Percentiles rank a stretch among this genome's conserved stretches.
Conservation (phyloP, 2,797 vertebrate species). For the Synaphobranchus kaupii region DNA sequence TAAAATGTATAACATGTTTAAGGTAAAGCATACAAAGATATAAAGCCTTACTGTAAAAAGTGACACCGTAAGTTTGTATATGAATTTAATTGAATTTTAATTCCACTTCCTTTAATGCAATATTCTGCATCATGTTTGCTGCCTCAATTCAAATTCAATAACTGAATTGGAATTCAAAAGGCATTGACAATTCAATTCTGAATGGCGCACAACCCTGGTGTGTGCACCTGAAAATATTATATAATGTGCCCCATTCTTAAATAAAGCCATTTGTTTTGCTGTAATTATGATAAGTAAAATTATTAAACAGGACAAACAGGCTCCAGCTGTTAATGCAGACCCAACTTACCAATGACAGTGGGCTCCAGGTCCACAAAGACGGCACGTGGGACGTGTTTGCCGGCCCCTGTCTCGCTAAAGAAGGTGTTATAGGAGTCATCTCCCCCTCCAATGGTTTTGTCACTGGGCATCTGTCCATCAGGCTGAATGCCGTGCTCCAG, state of each 20-base stretch:
- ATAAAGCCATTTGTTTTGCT: neutral
- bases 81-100: too few species aligned
- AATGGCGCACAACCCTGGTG: too few species aligned
- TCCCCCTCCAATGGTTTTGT: conserved; percentile 24
- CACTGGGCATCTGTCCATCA: conserved; percentile 23
- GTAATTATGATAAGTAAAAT: neutral
- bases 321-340: neutral
- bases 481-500: too few species aligned
- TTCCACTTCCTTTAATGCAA: too few species aligned
- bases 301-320: neutral
- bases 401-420: conserved; percentile 74
- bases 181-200: too few species aligned
- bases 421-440: conserved; percentile 55
- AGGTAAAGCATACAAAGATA: too few species aligned
- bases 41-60: too few species aligned
- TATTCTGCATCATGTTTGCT: too few species aligned
- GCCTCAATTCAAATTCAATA: too few species aligned
- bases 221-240: neutral
- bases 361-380: conserved; percentile 76
- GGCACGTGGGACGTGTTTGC: conserved; percentile 72
- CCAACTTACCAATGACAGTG: conserved; percentile 42
- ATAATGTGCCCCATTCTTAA: neutral
- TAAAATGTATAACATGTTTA: too few species aligned
- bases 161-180: too few species aligned
- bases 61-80: too few species aligned